Evolutionary conservation across 37 sponge, comb jelly and placozoan species (phyloP), one percentile per base, ranked within the genome.

Genomic region (Lycopodina hypogea): DNA sequence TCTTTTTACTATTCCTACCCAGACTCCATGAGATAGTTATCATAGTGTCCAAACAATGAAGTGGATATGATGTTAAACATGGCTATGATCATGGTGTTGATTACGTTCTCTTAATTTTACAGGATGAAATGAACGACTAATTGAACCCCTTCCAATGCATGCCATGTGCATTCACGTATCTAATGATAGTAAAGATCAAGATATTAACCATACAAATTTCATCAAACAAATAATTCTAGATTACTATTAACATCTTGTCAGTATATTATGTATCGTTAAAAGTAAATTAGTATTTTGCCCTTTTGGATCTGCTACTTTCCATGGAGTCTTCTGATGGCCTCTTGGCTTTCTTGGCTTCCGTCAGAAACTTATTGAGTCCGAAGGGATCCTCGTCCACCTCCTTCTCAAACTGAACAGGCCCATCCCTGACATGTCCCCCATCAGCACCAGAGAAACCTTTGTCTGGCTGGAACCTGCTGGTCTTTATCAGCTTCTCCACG

Each of bases 331-430:
- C 90, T 15, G 87, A 36, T 4, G 90, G 90, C 9, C 96, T 66
- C 39, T 96, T 93, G 53, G 85, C 87, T 66, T 82, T 90, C 78
- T 96, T 96, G n/a, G 94, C 96, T 36, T 96, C 93, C 23, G 90
- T 87, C 71, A 97, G 78, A 82, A 94, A 94, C 74, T 92, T 83
- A 78, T 94, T 92, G 57, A 97, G 84, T 19, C 90, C 93, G 81
- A 97, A 97, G 1, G 95, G 98, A 88, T 97, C 98, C 30, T 92
- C 93, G 28, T 90, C 91, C 18, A 83, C 84, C 14, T 87, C 98
- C 59, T 92, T 89, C 73, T 94, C 91, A 88, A 97, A 97, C 88
- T 97, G 98, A 19, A 97, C 98, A 40, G 98, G 95, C 1, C 98
- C 98, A 58, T 93, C 89, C 37, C 95, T 63, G 17, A 60, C 22